Percentiles rank a stretch among this genome's conserved stretches.
These are phyloP conservation scores for Agriopis aurantiaria DNA, from an alignment of 2,888 invertebrate genomes.

Conservation along the genomic window DNA sequence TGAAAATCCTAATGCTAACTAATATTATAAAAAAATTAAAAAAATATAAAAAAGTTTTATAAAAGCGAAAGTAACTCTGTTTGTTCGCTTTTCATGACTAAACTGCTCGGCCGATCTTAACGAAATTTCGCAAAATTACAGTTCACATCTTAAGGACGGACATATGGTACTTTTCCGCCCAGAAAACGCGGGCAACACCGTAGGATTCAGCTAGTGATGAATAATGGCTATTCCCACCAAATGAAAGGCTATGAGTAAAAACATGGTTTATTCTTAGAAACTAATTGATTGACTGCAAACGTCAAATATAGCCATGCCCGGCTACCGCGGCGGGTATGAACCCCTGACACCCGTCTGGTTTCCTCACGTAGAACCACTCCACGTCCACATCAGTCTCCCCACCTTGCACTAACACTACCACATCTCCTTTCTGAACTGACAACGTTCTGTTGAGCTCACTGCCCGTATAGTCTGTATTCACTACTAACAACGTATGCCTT, in stretches of 20 bases:
- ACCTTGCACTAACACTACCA: conserved; percentile 88
- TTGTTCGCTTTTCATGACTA: too few species aligned
- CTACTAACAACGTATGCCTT: conserved; percentile 90
- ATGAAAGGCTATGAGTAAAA: background rate
- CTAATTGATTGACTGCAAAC: conserved; percentile 32
- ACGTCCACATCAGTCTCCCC: conserved; percentile 83
- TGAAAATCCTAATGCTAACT: too few species aligned
- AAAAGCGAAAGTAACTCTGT: too few species aligned
- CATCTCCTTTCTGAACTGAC: conserved; percentile 90
- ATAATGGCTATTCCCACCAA: background rate
- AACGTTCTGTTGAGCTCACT: conserved; percentile 87
- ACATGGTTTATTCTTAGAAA: conserved; percentile 4
- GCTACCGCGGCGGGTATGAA: conserved; percentile 92
- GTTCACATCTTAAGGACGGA: too few species aligned
- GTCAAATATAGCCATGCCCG: conserved; percentile 91
- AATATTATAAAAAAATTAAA: too few species aligned
- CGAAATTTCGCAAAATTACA: too few species aligned
- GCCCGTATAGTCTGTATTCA: conserved; percentile 88
- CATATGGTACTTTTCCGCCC: too few species aligned
- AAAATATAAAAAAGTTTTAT: too few species aligned
- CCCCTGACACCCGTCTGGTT: conserved; percentile 90
- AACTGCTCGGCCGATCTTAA: too few species aligned
- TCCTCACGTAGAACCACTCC: conserved; percentile 92
- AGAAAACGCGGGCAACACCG: too few species aligned
- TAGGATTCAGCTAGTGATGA: background rate